Evolutionary conservation across 2,888 invertebrate species (phyloP), one percentile per base, ranked within the genome.

Genomic region (Brenthis hecate): DNA sequence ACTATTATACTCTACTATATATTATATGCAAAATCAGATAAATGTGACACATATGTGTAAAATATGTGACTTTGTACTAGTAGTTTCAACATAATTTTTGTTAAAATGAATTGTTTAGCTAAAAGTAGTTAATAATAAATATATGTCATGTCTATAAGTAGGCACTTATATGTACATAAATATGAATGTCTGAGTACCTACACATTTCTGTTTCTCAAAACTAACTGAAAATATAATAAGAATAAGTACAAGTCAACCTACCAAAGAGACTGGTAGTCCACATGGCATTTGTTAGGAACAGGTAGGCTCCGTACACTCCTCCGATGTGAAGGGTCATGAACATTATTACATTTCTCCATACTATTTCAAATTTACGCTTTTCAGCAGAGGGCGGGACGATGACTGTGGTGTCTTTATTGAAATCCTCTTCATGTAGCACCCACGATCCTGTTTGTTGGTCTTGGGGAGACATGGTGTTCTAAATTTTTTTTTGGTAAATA

Each of bases 281-380:
- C 93, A 95, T 96, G 3, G 96, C 96, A 54, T 95, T 94, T n/a
- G 95, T 94, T 14, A 97, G 82, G 81, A 95, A 92, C 6, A 97
- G 90, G 83, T 95, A 97, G 0, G 95, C 83, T 50, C 97, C 97
- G 78, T 96, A 97, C 0, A 97, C 74, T 0, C 95, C 96, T 1
- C 94, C 95, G 51, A 94, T 47, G 80, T 98, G 97, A 63, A 97
- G 93, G 71, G 95, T 94, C 0, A 87, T 86, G 82, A 97, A 97
- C 1, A 96, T 89, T 1, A 95, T 88, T 19, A 97, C 96, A 80
- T 97, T 98, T 74, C 96, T 94, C 97, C 97, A 98, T 0, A 98
- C 97, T 53, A 97, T 91, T 76, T 94, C 84, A 74, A 93, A 79
- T 78, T 92, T 91, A 66, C 95, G 89, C 73, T 94, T 93, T 65